A percentile compares a stretch with the other conserved stretches of the same genome.
These are phyloP conservation scores for Macrobrachium rosenbergii DNA, from an alignment of 1,140 invertebrate genomes.

Conservation along the genomic window DNA sequence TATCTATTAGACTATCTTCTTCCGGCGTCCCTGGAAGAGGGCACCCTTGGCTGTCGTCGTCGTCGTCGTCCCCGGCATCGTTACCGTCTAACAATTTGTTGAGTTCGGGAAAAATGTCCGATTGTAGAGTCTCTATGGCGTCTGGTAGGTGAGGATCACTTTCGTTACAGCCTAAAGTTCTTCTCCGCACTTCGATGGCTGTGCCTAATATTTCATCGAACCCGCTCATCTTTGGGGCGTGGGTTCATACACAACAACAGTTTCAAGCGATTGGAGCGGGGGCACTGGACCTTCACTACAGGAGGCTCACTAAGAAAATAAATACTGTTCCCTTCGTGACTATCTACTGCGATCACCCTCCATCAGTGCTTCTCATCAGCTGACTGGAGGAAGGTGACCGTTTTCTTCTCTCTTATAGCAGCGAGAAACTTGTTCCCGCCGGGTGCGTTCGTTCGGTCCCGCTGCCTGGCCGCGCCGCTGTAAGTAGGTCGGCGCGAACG, in stretches of 20 bases:
- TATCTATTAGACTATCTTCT: slow-evolving; percentile 73
- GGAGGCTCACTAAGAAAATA: not conserved
- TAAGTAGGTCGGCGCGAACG: too few relatives aligned
- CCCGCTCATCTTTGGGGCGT: slow-evolving; percentile 23
- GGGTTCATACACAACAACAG: not conserved
- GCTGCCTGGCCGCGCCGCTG: too few relatives aligned
- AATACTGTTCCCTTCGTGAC: not conserved
- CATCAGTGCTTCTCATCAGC: not conserved
- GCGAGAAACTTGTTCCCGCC: not conserved
- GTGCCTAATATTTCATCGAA: slow-evolving; percentile 56
- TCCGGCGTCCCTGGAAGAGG: slow-evolving; percentile 88
- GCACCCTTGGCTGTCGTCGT: slow-evolving; percentile 80
- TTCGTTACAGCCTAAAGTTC: slow-evolving; percentile 39
- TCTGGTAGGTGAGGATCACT: slow-evolving; percentile 33
- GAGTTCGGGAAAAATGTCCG: slow-evolving; percentile 65
- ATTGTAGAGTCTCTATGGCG: slow-evolving; percentile 19
- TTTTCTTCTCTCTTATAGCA: not conserved
- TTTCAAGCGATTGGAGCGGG: not conserved
- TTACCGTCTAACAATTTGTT: slow-evolving; percentile 60
- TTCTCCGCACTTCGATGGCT: slow-evolving; percentile 44
- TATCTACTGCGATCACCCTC: not conserved
- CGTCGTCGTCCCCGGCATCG: slow-evolving; percentile 79
- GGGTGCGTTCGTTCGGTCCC: not conserved
- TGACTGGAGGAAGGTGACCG: slow-evolving; percentile 1
- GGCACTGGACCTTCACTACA: not conserved